A percentile compares a stretch with the other conserved stretches of the same genome.
phyloP scores from a whole-genome alignment of 2,113 vertebrate genomes.

The Theristicus caerulescens region DNA sequence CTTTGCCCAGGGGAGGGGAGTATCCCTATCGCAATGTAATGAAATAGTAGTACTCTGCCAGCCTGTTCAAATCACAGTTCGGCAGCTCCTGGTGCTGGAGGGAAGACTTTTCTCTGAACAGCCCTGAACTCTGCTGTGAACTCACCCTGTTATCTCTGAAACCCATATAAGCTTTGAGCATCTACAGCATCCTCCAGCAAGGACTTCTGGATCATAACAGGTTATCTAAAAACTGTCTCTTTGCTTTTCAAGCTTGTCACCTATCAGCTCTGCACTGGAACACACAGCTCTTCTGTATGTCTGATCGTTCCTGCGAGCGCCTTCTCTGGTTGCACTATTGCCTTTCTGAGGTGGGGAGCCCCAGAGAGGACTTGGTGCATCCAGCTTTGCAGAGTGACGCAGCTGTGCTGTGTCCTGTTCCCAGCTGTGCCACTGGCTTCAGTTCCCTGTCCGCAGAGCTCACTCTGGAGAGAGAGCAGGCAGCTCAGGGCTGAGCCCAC shows the following conservation, averaged over 20 bases:
- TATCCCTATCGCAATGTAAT: background rate
- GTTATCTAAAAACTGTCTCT: background rate
- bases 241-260: background rate
- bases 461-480: background rate
- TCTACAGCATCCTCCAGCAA: background rate
- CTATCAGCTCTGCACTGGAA: background rate
- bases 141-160: background rate
- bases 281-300: background rate
- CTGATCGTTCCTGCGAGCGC: background rate
- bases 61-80: background rate
- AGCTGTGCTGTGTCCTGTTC: background rate
- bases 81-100: background rate
- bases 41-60: background rate
- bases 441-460: background rate
- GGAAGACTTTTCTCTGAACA: background rate
- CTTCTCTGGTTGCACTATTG: background rate
- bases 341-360: background rate
- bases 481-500: background rate
- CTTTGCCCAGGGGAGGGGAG: background rate
- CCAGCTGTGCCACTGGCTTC: background rate
- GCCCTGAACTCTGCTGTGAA: background rate
- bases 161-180: background rate
- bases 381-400: background rate
- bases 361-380: background rate
- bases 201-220: background rate